These are phyloP conservation scores for Phenganax marumi DNA, from an alignment of 92 coral and sea anemone species.

Conservation along the genomic window DNA sequence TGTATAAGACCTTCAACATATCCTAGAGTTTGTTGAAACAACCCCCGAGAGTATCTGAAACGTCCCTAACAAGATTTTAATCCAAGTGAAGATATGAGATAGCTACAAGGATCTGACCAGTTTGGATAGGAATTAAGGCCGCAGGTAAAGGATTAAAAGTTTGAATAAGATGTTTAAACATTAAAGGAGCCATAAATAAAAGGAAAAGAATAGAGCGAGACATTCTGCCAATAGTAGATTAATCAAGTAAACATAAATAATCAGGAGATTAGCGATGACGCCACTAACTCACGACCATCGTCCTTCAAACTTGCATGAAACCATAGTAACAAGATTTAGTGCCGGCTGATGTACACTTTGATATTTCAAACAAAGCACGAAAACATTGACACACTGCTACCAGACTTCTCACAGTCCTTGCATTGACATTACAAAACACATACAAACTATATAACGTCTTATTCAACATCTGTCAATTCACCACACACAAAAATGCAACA, in stretches of 20 bases:
- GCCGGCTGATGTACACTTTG: background rate
- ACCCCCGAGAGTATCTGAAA: background rate
- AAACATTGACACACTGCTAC: background rate
- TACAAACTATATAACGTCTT: conserved; percentile 5
- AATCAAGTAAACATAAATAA: conserved; percentile 25
- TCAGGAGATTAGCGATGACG: conserved; percentile 3
- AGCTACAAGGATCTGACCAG: conserved; percentile 26
- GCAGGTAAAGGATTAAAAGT: conserved; percentile 38
- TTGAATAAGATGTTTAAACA: conserved; percentile 25
- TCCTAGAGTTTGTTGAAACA: background rate
- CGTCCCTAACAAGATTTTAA: conserved; percentile 17
- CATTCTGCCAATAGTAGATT: conserved; percentile 33
- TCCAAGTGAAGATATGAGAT: background rate
- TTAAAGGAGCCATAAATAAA: conserved; percentile 32
- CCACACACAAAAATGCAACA: background rate
- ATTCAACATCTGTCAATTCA: background rate
- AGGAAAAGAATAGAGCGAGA: background rate
- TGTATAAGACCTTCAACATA: background rate
- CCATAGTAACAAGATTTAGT: conserved; percentile 14
- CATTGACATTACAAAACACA: background rate
- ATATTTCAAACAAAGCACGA: background rate
- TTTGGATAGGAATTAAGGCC: conserved; percentile 21
- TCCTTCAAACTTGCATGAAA: conserved; percentile 8
- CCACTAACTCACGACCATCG: background rate
- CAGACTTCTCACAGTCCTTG: too few relatives aligned